These are phyloP conservation scores for Vanacampus margaritifer DNA, from an alignment of 2,113 vertebrate species.

Conservation along the genomic window DNA sequence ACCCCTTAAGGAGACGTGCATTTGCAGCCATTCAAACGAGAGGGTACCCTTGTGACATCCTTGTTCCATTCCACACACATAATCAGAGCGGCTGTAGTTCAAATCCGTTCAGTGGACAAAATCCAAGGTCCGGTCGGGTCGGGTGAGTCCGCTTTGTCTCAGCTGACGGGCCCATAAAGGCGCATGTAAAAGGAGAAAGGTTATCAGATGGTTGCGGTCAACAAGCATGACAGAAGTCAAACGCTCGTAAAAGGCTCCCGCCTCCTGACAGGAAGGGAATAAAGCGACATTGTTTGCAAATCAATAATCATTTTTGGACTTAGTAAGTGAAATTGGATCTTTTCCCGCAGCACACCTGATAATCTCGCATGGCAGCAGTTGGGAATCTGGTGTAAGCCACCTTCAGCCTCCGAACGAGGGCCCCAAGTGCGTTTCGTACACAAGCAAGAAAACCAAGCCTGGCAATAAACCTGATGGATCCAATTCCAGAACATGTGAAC, in stretches of 20 bases:
- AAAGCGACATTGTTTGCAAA: background rate
- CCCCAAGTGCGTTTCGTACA: conserved; percentile 15
- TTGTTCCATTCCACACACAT: background rate
- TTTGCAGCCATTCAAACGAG: background rate
- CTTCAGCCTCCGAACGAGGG: conserved; percentile 22
- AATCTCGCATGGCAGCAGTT: background rate
- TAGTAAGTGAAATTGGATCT: background rate
- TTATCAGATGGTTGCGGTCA: conserved; percentile 69
- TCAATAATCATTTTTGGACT: background rate
- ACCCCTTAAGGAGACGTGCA: conserved; percentile 4
- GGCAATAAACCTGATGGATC: background rate
- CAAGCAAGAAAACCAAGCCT: conserved; percentile 27
- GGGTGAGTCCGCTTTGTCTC: conserved; percentile 50
- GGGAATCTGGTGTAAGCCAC: background rate
- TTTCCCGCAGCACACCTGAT: background rate
- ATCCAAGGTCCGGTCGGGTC: conserved; percentile 31
- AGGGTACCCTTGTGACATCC: background rate
- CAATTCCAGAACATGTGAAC: background rate
- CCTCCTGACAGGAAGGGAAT: background rate
- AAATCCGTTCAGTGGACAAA: conserved; percentile 45
- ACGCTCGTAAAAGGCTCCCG: conserved; percentile 52
- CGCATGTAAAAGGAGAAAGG: conserved; percentile 73
- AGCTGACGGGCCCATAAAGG: conserved; percentile 60
- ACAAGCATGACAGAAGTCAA: conserved; percentile 62
- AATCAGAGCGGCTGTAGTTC: conserved; percentile 4